phyloP scores from a whole-genome alignment of 2,113 vertebrate species.

The Paramisgurnus dabryanus region DNA sequence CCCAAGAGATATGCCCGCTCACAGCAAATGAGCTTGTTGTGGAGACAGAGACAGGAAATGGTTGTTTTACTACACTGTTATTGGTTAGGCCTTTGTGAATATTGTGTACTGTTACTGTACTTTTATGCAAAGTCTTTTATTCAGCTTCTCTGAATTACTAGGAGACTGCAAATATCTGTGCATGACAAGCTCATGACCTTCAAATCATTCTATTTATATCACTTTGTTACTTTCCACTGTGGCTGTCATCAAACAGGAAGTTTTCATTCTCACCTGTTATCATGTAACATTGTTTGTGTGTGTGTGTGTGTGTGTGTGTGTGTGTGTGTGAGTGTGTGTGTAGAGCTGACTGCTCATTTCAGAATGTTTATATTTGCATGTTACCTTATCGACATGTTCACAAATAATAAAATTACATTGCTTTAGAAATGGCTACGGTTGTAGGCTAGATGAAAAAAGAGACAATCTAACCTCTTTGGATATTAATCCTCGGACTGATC shows the following conservation, averaged over 20 bases:
- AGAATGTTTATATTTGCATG: slow-evolving; percentile 41
- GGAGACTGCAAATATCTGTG: neutral
- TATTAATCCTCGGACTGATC: too few relatives aligned
- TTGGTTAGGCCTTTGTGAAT: slow-evolving; percentile 30
- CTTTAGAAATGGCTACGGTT: too few relatives aligned
- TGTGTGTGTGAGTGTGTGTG: neutral
- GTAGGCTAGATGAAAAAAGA: too few relatives aligned
- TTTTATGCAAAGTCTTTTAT: neutral
- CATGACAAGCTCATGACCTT: neutral
- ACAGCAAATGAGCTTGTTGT: slow-evolving; percentile 19
- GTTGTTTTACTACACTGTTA: slow-evolving; percentile 33
- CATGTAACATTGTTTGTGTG: neutral
- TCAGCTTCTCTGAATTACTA: neutral
- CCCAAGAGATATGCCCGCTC: neutral
- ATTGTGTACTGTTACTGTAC: slow-evolving; percentile 9
- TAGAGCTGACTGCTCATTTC: neutral
- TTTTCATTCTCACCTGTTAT: neutral
- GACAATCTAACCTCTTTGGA: too few relatives aligned
- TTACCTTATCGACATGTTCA: slow-evolving; percentile 41
- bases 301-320: neutral
- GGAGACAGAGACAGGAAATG: slow-evolving; percentile 41
- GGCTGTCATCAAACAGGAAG: neutral
- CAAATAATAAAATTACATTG: neutral
- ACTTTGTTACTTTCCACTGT: neutral
- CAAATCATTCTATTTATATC: neutral